Evolutionary conservation across 2,113 vertebrate genomes (phyloP), one percentile per base, ranked within the genome.

Genomic region (Dipodomys merriami): DNA sequence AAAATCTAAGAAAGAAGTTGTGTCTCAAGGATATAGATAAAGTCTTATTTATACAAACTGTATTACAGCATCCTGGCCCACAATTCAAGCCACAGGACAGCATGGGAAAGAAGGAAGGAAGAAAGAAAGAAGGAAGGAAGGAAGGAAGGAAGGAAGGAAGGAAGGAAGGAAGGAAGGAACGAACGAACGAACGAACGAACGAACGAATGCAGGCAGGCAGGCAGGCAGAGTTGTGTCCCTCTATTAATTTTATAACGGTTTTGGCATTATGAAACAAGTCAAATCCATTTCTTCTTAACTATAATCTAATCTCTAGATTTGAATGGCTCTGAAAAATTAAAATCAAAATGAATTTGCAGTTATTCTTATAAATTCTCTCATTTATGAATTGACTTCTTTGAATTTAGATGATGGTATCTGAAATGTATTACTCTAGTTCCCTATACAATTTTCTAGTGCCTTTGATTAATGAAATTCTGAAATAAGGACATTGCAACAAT

Each of bases 341-440:
- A 86, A 35, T n/a, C 16, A 57, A 72, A 71, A 33, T 67, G 2
- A 88, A 88, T 77, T 64, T 12, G 64, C 1, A 67, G n/a, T 33
- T 25, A 73, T 93, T 90, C 23, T 90, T 79, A 16, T 20, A 86
- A 29, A 77, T 81, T 73, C 2, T 76, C 72, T 83, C 67, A 71
- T 30, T 73, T 90, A 18, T 53, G 27, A 72, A 80, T 72, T 77
- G 6, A 68, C 89, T 86, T 39, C 22, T 85, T 30, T 67, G 53
- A 83, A 72, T 35, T 74, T 2, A 81, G 23, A 69, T 76, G 67
- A 83, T 72, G 77, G 16, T 65, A 57, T 69, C 18, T 22, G 62
- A 18, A 90, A 25, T 53, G 23, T 44, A 73, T 81, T 60, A 86
- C 0, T 12, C 7, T 2, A 49, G 10, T 85, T 60, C 13, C 10